Evolutionary conservation across 2,797 vertebrate species (phyloP).

Genomic region (Rachycentron canadum): DNA sequence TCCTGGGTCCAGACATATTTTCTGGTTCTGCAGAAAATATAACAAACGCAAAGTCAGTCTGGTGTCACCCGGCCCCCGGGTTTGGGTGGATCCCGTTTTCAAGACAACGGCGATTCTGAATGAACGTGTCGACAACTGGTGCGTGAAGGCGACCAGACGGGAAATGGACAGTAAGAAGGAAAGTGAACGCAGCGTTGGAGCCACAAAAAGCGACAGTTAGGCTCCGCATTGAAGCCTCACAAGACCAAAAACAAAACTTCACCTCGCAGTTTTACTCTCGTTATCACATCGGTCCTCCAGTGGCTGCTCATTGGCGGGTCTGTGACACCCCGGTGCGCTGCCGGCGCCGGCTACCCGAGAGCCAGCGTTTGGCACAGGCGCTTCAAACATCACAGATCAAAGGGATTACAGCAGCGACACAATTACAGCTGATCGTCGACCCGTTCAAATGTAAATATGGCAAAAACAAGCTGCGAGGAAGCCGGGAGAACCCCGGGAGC

Average conservation of each 20-base stretch:
- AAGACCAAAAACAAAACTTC: neutral
- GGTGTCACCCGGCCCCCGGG: too few relatives aligned
- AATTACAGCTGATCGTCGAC: conserved; percentile 75
- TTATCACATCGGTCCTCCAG: conserved; percentile 33
- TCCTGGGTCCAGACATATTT: too few relatives aligned
- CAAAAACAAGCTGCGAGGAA: conserved; percentile 71
- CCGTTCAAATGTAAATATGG: conserved; percentile 78
- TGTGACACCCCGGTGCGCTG: conserved; percentile 63
- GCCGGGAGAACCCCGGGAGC: conserved; percentile 14
- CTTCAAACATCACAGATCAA: conserved; percentile 83
- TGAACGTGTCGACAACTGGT: neutral
- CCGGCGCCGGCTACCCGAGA: conserved; percentile 73
- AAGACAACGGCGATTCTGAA: too few relatives aligned
- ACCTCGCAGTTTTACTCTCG: neutral
- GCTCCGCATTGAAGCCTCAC: neutral
- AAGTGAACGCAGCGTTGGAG: neutral
- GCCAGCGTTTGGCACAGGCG: conserved; percentile 73
- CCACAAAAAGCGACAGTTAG: neutral
- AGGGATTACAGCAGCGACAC: conserved; percentile 85
- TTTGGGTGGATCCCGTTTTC: too few relatives aligned
- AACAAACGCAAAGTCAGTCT: too few relatives aligned
- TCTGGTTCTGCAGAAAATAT: too few relatives aligned
- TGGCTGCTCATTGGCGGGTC: conserved; percentile 65
- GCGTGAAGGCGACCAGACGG: neutral
- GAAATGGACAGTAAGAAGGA: neutral